Evolutionary conservation across 2,888 invertebrate species (phyloP), one percentile per base, ranked within the genome.

Genomic region (Rhyacophila evoluta): DNA sequence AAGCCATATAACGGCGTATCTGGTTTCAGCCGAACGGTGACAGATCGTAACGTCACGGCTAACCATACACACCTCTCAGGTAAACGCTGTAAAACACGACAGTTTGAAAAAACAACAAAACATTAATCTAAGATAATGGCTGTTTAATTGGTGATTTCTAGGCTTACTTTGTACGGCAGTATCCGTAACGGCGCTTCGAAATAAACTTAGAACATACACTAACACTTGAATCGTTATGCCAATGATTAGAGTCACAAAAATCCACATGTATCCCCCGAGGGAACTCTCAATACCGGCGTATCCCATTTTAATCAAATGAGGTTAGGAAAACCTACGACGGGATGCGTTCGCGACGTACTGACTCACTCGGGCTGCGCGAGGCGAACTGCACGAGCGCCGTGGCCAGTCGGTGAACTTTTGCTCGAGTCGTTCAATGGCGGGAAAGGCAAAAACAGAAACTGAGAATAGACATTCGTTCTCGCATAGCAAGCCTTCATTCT

Each of bases 1-100:
- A 78, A 79, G 79, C 75, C 81, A 67, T 80, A 33, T 81, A 81
- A 81, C 81, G 78, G 81, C 71, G 55, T 75, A 79, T 71, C 79
- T 72, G 77, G 79, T 79, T 74, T 67, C 55, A 68, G n/a, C 15
- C 25, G 12, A 79, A 75, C 37, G 38, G 73, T 73, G 79, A 76
- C 79, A 69, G 74, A 72, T 72, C 67, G 19, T 27, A 72, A 41
- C 76, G 71, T 28, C 39, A 38, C 25, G 19, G 27, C 15, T 10
- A 25, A 11, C 55, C 55, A 6, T 55, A 19, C 55, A 41, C 15
- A 41, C 41, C 15, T 6, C 19, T 25, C 55, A 55, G 19, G 55
- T 55, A 8, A 55, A 55, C 25, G 55, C 19, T 19, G 55, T 55
- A 19, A 55, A 71, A 75, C 75, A 38, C 29, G 69, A 71, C 76